Evolutionary conservation across 2,113 vertebrate species (phyloP), one percentile per base, ranked within the genome.

Genomic region (Sinosuthora webbiana): DNA sequence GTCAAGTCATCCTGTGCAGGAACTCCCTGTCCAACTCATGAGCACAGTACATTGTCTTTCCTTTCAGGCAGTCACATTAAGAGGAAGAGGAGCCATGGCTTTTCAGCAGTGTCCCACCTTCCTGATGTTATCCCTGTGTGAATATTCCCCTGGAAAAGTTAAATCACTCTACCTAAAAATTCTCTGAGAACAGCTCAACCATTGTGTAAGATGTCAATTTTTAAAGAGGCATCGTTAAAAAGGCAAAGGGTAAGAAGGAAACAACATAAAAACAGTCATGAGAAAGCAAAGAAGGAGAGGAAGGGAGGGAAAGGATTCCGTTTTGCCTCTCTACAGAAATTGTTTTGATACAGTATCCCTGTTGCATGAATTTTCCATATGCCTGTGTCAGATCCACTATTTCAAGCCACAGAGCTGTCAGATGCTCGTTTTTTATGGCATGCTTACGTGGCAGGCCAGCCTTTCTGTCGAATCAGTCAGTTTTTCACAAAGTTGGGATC

Each of bases 361-460:
- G 27, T 95, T 95, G 89, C 96, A 97, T 82, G 91, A 95, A 94
- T 96, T 91, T 97, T 96, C 94, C 95, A 90, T 74, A 81, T 52
- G 93, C 87, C 69, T 94, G 83, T 87, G 91, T 94, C 95, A 96
- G 92, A 96, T 87, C 76, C 82, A 86, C 75, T 91, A 49, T 76
- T 93, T 90, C 11, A 89, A 96, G 94, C 94, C 93, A 93, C 82
- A 87, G 87, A 96, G 86, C 91, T 91, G 89, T 93, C 95, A 94
- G 78, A 96, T 93, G 90, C 69, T 96, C 8, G 0, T 94, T 93
- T 96, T 92, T 95, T 83, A 94, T 81, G 85, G 89, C 1, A 19
- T 52, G 89, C 93, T 93, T 95, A 96, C 53, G 83, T 91, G 87
- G 95, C 95, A 96, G 73, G 68, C 82, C 87, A 95, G 95, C 69